A percentile compares a stretch with the other conserved stretches of the same genome.
Conservation (phyloP, 2,888 invertebrate genomes). For the Amiota minor region DNA sequence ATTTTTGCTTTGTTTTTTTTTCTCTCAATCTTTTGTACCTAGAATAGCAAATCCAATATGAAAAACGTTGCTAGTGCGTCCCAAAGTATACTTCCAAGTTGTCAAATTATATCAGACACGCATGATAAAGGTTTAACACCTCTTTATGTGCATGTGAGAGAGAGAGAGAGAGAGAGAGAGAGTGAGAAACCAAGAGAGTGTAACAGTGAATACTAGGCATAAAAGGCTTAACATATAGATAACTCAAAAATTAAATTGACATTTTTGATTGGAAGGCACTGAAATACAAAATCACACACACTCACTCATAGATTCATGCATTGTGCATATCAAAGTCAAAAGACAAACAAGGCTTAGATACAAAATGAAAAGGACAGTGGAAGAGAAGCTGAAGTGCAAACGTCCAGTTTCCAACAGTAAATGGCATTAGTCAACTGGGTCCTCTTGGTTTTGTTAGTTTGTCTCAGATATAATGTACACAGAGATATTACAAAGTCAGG, state of each 20-base stretch:
- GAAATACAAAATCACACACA: neutral
- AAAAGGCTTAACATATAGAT: neutral
- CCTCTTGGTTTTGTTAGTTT: too few species aligned
- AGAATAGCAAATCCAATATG: neutral
- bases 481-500: neutral
- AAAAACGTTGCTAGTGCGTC: neutral
- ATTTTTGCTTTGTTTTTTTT: too few species aligned
- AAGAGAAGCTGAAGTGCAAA: too few species aligned
- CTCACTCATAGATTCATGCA: too few species aligned
- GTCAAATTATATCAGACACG: neutral
- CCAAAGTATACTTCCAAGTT: slow-evolving; percentile 4
- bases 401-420: too few species aligned
- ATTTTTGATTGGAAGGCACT: slow-evolving; percentile 18
- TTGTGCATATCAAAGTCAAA: neutral
- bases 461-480: too few species aligned
- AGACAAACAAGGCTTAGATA: slow-evolving; percentile 4
- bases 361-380: too few species aligned
- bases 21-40: neutral
- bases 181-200: too few species aligned
- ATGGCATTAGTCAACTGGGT: too few species aligned
- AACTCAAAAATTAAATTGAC: slow-evolving; percentile 26
- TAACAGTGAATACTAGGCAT: too few species aligned
- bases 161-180: neutral
- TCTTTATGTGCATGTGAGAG: too few species aligned
- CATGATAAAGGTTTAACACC: slow-evolving; percentile 1